Conservation (phyloP, 2,797 vertebrate species). For the Myripristis jacobus region DNA sequence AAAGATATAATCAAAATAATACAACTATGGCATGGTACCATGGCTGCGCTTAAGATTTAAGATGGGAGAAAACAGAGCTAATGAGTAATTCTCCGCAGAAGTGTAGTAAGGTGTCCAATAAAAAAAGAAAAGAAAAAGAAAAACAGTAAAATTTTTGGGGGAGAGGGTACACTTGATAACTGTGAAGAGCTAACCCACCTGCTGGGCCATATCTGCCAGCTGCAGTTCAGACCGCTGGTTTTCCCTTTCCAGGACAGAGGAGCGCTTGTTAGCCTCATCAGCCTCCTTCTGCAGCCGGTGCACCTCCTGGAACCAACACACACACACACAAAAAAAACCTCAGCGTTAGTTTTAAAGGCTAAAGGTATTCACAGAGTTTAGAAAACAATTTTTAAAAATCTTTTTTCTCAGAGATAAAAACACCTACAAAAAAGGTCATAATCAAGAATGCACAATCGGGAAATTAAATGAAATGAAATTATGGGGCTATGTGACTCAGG, state of each 20-base stretch:
- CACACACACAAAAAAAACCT: background rate
- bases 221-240: conserved; percentile 92
- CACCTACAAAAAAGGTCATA: too few relatives aligned
- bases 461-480: too few relatives aligned
- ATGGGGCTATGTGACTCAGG: too few relatives aligned
- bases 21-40: too few relatives aligned
- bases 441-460: background rate
- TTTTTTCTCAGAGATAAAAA: too few relatives aligned
- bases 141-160: background rate
- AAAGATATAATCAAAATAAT: too few relatives aligned
- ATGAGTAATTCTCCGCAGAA: too few relatives aligned
- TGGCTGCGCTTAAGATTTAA: background rate
- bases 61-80: background rate
- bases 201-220: conserved; percentile 92
- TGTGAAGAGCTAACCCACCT: conserved; percentile 81
- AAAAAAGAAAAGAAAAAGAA: too few relatives aligned
- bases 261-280: conserved; percentile 93
- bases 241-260: conserved; percentile 90
- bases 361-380: too few relatives aligned
- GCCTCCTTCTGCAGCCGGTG: conserved; percentile 91
- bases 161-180: background rate
- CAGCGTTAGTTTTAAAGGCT: background rate
- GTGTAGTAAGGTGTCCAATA: too few relatives aligned
- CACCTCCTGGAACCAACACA: conserved; percentile 86
- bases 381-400: too few relatives aligned